Conservation (phyloP, 1,140 invertebrate species). For the Probaryconus sp. region DNA sequence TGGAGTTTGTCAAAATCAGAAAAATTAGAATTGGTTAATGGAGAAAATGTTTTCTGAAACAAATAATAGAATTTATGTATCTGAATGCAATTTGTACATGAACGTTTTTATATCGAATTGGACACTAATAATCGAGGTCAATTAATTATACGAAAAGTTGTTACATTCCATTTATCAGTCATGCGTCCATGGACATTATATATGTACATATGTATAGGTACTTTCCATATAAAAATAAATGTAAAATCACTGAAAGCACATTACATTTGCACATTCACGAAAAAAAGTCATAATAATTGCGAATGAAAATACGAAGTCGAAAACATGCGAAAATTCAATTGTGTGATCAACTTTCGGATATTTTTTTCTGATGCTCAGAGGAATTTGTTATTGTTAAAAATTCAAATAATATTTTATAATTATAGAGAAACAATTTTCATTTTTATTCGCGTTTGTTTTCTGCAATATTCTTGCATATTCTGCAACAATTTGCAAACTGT, state of each 20-base stretch:
- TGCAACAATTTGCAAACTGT: no score
- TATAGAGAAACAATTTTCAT: no score
- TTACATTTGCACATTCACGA: slow-evolving; percentile 61
- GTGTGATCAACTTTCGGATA: slow-evolving; percentile 32
- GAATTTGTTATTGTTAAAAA: slow-evolving; percentile 26
- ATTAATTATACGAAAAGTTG: slow-evolving; percentile 58
- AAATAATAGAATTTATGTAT: neutral
- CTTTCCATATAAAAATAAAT: slow-evolving; percentile 54
- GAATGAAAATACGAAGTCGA: slow-evolving; percentile 37
- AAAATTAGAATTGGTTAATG: no score
- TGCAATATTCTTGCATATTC: no score
- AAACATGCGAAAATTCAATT: slow-evolving; percentile 36
- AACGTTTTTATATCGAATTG: slow-evolving; percentile 41
- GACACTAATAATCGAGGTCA: slow-evolving; percentile 50
- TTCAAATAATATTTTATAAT: neutral
- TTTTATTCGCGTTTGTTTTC: no score
- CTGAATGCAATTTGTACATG: neutral
- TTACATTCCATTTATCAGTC: slow-evolving; percentile 58
- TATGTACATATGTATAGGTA: slow-evolving; percentile 61
- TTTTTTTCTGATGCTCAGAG: slow-evolving; percentile 28
- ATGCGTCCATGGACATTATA: slow-evolving; percentile 58
- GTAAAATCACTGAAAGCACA: slow-evolving; percentile 58
- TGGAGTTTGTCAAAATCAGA: no score
- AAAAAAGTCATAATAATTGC: slow-evolving; percentile 45
- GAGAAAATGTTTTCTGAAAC: no score